Percentiles rank a stretch among this genome's conserved stretches.
Evolutionary conservation across 2,113 vertebrate genomes (phyloP).

Genomic region (Synodontis membranacea): DNA sequence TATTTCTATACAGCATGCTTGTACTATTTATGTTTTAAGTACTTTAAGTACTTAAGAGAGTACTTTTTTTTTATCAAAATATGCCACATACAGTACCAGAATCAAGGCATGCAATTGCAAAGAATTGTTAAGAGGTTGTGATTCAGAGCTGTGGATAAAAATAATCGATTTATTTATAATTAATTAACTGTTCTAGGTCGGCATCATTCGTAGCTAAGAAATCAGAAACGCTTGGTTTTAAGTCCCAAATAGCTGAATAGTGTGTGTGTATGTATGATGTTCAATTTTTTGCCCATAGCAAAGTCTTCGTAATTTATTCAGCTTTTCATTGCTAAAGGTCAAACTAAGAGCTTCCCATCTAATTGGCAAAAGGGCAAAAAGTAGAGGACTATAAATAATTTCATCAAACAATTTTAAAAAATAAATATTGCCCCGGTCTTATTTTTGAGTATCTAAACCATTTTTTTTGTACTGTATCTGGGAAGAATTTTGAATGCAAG

Average conservation of each 20-base stretch:
- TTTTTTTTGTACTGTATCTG: no score
- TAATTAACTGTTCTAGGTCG: neutral
- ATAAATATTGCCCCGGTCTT: constrained; percentile 23
- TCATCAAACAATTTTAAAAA: no score
- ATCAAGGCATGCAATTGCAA: neutral
- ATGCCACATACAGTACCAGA: neutral
- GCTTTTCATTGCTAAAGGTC: constrained; percentile 52
- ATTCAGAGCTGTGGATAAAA: neutral
- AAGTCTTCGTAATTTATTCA: constrained; percentile 14
- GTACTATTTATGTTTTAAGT: constrained; percentile 4
- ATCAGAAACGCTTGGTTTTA: neutral
- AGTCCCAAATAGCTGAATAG: neutral
- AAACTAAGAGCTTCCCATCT: constrained; percentile 52
- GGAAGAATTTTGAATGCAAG: neutral
- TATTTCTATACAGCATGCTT: constrained; percentile 15
- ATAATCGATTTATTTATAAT: neutral
- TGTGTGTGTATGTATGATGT: neutral
- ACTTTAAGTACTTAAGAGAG: neutral
- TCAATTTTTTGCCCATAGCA: neutral
- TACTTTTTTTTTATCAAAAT: neutral
- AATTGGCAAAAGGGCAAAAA: constrained; percentile 56
- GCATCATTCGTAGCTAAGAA: neutral
- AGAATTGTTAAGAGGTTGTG: neutral
- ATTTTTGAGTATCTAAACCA: no score
- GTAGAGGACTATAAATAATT: constrained; percentile 33